phyloP scores from a whole-genome alignment of 2,888 invertebrate genomes.

The Coenonympha arcania region DNA sequence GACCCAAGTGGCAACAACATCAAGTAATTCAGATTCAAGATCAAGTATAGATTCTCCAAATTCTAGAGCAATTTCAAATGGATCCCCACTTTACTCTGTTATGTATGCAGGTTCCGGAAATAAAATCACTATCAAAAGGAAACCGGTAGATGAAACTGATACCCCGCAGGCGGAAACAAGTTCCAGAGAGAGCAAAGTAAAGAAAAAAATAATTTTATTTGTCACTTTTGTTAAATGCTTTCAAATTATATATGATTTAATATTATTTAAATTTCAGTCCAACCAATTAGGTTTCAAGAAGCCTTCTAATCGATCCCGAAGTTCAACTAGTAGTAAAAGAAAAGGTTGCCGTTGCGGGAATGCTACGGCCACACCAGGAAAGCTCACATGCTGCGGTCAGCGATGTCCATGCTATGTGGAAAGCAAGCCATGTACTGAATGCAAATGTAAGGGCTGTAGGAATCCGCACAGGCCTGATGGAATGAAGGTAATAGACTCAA shows the following conservation, averaged over 20 bases:
- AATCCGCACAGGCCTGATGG: slow-evolving; percentile 91
- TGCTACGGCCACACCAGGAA: slow-evolving; percentile 90
- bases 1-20: slow-evolving; percentile 54
- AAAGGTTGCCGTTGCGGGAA: slow-evolving; percentile 93
- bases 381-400: slow-evolving; percentile 93
- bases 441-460: slow-evolving; percentile 93
- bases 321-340: slow-evolving; percentile 69
- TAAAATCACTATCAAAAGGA: slow-evolving; percentile 87
- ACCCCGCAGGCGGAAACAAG: slow-evolving; percentile 51
- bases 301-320: slow-evolving; percentile 63
- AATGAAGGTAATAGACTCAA: slow-evolving; percentile 71
- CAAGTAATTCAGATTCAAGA: slow-evolving; percentile 48
- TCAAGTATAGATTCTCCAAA: slow-evolving; percentile 55
- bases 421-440: slow-evolving; percentile 89
- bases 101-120: slow-evolving; percentile 86
- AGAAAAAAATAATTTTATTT: slow-evolving; percentile 20
- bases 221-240: background rate
- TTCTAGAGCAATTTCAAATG: slow-evolving; percentile 58
- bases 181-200: slow-evolving; percentile 61
- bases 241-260: slow-evolving; percentile 14
- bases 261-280: slow-evolving; percentile 43
- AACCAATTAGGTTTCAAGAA: slow-evolving; percentile 65
- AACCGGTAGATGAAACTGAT: slow-evolving; percentile 76
- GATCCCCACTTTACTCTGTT: slow-evolving; percentile 78
- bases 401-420: slow-evolving; percentile 95